phyloP scores from a whole-genome alignment of 2,888 invertebrate genomes.

The Phlogophora meticulosa region DNA sequence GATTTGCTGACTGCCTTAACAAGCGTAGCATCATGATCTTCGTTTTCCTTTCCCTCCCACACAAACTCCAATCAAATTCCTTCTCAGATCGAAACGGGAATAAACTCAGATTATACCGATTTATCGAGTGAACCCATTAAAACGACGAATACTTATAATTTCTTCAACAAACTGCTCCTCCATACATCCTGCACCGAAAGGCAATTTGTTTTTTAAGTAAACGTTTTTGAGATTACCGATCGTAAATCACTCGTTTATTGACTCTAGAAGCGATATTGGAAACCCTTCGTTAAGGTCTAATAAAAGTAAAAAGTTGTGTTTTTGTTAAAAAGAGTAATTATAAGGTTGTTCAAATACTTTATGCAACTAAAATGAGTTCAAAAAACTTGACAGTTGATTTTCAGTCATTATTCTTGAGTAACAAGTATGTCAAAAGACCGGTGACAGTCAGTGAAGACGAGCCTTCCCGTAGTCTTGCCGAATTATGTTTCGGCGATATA shows the following conservation, averaged over 20 bases:
- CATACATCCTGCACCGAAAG: conserved; percentile 57
- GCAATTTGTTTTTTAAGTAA: conserved; percentile 68
- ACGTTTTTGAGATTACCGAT: conserved; percentile 62
- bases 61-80: conserved; percentile 18
- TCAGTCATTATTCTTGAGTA: not conserved
- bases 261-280: conserved; percentile 66
- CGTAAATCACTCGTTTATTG: conserved; percentile 79
- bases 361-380: not conserved
- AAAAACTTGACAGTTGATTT: not conserved
- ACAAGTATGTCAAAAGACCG: not conserved
- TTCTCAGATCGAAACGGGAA: conserved; percentile 18
- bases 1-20: no score
- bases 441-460: no score
- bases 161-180: conserved; percentile 39
- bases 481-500: no score
- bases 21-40: not conserved
- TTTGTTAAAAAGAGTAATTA: conserved; percentile 49
- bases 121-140: conserved; percentile 42
- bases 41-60: conserved; percentile 8
- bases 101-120: conserved; percentile 31
- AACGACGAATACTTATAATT: conserved; percentile 51
- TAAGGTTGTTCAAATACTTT: conserved; percentile 14
- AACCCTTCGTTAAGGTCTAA: conserved; percentile 66
- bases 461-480: not conserved
- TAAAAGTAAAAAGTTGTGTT: conserved; percentile 52